These are phyloP conservation scores for Varanus komodoensis DNA, from an alignment of 2,113 vertebrate genomes.

Conservation along the genomic window DNA sequence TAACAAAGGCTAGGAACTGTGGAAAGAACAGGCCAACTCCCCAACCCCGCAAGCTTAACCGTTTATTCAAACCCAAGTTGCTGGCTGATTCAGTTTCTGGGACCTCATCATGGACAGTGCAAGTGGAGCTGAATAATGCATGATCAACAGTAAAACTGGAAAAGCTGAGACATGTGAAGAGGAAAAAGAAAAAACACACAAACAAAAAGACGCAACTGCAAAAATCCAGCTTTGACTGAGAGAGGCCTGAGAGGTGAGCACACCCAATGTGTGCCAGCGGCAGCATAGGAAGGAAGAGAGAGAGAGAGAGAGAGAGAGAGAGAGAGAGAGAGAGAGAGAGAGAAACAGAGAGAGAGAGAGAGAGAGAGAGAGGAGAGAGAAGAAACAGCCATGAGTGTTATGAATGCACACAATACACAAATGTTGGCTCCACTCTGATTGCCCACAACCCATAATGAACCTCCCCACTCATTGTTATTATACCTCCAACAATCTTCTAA, in stretches of 20 bases:
- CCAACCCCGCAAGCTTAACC: slow-evolving; percentile 37
- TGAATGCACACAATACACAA: slow-evolving; percentile 74
- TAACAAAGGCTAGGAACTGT: slow-evolving; percentile 60
- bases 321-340: slow-evolving; percentile 73
- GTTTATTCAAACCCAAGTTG: slow-evolving; percentile 61
- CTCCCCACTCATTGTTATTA: slow-evolving; percentile 37
- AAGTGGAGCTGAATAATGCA: slow-evolving; percentile 18
- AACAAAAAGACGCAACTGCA: slow-evolving; percentile 95
- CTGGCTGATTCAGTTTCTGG: slow-evolving; percentile 59
- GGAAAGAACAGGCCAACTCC: neutral
- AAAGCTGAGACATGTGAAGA: slow-evolving; percentile 66
- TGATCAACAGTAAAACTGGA: slow-evolving; percentile 60
- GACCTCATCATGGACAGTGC: slow-evolving; percentile 58
- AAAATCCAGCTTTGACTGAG: slow-evolving; percentile 99
- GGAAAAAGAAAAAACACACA: slow-evolving; percentile 73
- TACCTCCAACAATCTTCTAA: slow-evolving; percentile 13
- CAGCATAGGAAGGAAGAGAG: slow-evolving; percentile 81
- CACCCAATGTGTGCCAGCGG: slow-evolving; percentile 81
- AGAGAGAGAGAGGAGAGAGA: slow-evolving; percentile 78
- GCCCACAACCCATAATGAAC: neutral
- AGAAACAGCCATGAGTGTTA: slow-evolving; percentile 82
- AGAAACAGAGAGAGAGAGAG: slow-evolving; percentile 76
- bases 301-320: slow-evolving; percentile 72
- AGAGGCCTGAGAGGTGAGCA: slow-evolving; percentile 90
- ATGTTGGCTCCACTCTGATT: slow-evolving; percentile 53